Evolutionary conservation across 2,888 invertebrate genomes (phyloP).

Genomic region (Geotrupes spiniger): DNA sequence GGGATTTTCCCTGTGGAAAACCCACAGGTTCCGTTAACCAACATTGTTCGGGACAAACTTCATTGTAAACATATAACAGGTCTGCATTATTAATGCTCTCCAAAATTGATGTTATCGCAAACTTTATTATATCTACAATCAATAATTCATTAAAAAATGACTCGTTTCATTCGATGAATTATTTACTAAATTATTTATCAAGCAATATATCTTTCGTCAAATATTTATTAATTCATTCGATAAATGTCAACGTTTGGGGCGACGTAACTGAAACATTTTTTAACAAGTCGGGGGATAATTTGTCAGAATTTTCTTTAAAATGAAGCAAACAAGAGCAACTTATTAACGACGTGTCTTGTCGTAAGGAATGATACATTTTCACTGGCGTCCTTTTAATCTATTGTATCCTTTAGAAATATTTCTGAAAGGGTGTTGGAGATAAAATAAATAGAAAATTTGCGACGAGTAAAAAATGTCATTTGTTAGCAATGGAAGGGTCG

Average conservation of each 20-base stretch:
- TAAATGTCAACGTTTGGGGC: too few relatives aligned
- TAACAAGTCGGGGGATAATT: constrained; percentile 10
- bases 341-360: constrained; percentile 23
- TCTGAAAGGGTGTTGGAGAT: constrained; percentile 19
- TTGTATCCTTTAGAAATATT: constrained; percentile 23
- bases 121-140: constrained; percentile 4
- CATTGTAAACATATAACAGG: constrained; percentile 31
- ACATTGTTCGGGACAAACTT: constrained; percentile 29
- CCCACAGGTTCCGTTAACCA: constrained; percentile 27
- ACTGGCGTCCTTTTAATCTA: constrained; percentile 20
- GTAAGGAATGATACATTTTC: constrained; percentile 17
- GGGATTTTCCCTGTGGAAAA: constrained; percentile 24
- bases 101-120: constrained; percentile 18
- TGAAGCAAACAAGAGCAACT: constrained; percentile 18
- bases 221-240: too few relatives aligned
- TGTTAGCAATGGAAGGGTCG: constrained; percentile 7
- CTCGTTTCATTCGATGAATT: too few relatives aligned
- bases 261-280: not conserved
- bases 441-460: constrained; percentile 15
- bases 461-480: constrained; percentile 7
- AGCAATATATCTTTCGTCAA: too few relatives aligned
- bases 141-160: not conserved
- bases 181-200: too few relatives aligned
- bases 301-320: constrained; percentile 21
- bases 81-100: constrained; percentile 30